These are phyloP conservation scores for Eutrigla gurnardus DNA, from an alignment of 2,797 vertebrate species.

Conservation along the genomic window DNA sequence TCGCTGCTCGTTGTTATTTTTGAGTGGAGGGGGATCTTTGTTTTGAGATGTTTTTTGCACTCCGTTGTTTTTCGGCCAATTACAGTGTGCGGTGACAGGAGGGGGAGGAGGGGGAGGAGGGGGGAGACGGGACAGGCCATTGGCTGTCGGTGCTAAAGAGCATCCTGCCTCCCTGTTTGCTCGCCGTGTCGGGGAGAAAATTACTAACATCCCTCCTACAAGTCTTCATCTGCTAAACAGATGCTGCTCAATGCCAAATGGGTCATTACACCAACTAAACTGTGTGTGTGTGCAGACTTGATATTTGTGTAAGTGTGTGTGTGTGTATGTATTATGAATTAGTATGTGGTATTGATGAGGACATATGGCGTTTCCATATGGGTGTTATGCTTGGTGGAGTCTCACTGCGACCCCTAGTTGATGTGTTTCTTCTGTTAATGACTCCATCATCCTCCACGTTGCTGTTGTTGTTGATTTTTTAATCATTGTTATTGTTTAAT, in stretches of 20 bases:
- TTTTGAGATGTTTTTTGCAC: not conserved
- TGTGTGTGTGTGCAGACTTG: conserved; percentile 13
- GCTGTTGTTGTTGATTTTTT: not conserved
- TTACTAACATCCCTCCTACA: conserved; percentile 61
- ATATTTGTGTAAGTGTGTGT: conserved; percentile 5
- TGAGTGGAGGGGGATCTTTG: not conserved
- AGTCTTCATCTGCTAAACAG: conserved; percentile 75
- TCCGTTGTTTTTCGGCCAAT: not conserved
- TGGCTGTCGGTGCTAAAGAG: conserved; percentile 60
- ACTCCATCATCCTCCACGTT: not conserved
- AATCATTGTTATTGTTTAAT: conserved; percentile 4
- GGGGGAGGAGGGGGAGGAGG: conserved; percentile 7
- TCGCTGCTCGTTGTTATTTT: conserved; percentile 20
- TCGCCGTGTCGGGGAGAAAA: conserved; percentile 67
- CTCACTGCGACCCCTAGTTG: conserved; percentile 27
- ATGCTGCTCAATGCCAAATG: conserved; percentile 80
- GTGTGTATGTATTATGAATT: conserved; percentile 74
- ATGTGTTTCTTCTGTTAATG: conserved; percentile 17
- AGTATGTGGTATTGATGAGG: conserved; percentile 79
- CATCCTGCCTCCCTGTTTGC: conserved; percentile 51
- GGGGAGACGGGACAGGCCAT: conserved; percentile 46
- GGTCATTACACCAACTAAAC: conserved; percentile 78
- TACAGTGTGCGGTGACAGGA: not conserved
- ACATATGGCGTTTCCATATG: conserved; percentile 82
- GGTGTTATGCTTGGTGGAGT: conserved; percentile 59